Base-by-base conservation (phyloP, 2,797 vertebrate genomes). In the Brachyrhaphis roseni region DNA sequence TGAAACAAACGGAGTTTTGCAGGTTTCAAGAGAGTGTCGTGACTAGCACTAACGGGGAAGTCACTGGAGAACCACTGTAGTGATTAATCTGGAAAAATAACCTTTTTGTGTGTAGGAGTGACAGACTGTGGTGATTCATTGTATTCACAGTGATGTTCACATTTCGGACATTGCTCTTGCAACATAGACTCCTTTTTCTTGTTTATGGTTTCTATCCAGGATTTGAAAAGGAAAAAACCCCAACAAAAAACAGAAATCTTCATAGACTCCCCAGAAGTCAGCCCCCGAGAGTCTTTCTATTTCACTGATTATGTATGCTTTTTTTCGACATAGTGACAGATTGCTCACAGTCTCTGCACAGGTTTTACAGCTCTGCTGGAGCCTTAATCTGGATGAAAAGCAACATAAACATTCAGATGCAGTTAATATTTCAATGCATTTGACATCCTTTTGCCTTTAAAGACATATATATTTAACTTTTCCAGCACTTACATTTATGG, bases 61-160 rank as follows among this genome's bases (percentile, higher is more conserved):
- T 81, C 88, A 91, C 82, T 78, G 80, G 88, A 85, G 87, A 82
- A 75, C 78, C 77, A 78, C 91, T 85, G 82, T 84, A 80, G 90
- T 85, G 91, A 94, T 91, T 89, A 88, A 91, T 92, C 85, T 89
- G 78, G 79, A 90, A 87, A 71, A 91, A 84, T 74, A 78, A 83
- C 74, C 76, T 81, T 88, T 70, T 78, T 53, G 66, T 85, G 88
- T 85, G 81, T 64, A 76, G 75, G 57, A 76, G 75, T 80, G 57
- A 85, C 83, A 84, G 87, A 81, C 88, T 83, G 86, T 86, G 88
- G 85, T 93, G 92, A 90, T 89, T 94, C 89, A 92, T 87, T 83
- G 79, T 87, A 81, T 89, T 90, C 72, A 51, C 85, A 89, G 74
- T 90, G 80, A 91, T 79, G 84, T 86, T 91, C 89, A 88, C 87